Evolutionary conservation across 2,113 vertebrate genomes (phyloP), one percentile per base, ranked within the genome.

Genomic region (Hemicordylus capensis): DNA sequence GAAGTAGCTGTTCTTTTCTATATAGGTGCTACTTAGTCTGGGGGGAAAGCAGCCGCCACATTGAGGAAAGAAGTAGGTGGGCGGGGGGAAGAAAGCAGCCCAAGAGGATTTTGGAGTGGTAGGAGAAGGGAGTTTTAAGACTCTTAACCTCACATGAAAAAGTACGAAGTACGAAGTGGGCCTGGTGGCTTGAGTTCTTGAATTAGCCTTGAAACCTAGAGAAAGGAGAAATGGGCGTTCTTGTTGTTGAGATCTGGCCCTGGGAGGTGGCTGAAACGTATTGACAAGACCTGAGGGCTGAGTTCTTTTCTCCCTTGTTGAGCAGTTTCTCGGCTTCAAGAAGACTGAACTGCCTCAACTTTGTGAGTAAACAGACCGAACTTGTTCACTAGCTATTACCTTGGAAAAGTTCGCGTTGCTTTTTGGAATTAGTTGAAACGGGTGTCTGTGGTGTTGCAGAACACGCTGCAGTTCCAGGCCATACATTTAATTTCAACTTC

Each of bases 201-300:
- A 28, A 34, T 20, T 54, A 84, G 78, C 83, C 51, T 54, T 81
- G 0, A 77, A 85, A 87, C 84, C 85, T 70, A 56, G 66, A 44
- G 83, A 79, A 46, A 72, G 17, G 34, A 79, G 42, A 22, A 9
- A 69, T 31, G 88, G 67, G 89, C 19, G 42, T 61, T 89, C 89
- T 90, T 46, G 79, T 85, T 92, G 89, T 91, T 89, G 86, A 66
- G 90, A 85, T 88, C 89, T 83, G 3, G 48, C 78, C 83, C 90
- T 93, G 91, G 89, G 88, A 90, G 81, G 86, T 88, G 84, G 88
- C 85, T 83, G 91, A 91, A 90, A 91, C 89, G 87, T 86, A 88
- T 92, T 92, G 90, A 90, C 84, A 88, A 92, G 86, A 7, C 78
- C 78, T 70, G 89, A 78, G 83, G 84, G 80, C 86, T 63, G 88